phyloP scores from a whole-genome alignment of 2,888 invertebrate genomes.

The Synergus japonicus region DNA sequence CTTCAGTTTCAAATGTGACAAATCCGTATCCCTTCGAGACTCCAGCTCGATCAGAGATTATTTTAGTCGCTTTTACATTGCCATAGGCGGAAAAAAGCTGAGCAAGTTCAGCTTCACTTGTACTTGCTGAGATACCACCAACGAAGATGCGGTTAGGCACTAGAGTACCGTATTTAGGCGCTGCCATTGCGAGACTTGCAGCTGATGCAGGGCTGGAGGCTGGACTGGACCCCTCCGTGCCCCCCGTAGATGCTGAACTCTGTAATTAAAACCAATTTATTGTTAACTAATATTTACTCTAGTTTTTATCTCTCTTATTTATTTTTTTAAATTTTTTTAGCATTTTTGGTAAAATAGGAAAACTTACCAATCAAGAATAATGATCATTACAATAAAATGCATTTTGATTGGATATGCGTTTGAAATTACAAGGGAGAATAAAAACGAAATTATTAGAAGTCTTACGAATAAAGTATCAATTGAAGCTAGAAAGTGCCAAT shows the following conservation, averaged over 20 bases:
- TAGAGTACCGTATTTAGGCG: slow-evolving; percentile 83
- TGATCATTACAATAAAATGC: no score
- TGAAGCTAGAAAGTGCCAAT: no score
- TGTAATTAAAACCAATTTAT: slow-evolving; percentile 45
- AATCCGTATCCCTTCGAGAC: slow-evolving; percentile 96
- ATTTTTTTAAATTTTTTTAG: no score
- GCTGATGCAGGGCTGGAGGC: slow-evolving; percentile 75
- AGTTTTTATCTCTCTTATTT: no score
- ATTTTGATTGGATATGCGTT: no score
- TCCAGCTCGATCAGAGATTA: slow-evolving; percentile 95
- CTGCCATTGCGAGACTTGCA: slow-evolving; percentile 74
- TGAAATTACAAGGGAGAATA: no score
- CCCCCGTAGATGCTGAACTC: slow-evolving; percentile 75
- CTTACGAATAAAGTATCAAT: no score
- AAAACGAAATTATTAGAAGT: no score
- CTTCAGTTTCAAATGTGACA: slow-evolving; percentile 92
- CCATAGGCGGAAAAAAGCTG: slow-evolving; percentile 94
- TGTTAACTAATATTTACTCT: neutral
- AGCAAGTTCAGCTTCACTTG: slow-evolving; percentile 94
- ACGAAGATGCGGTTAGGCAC: slow-evolving; percentile 98
- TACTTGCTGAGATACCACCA: slow-evolving; percentile 95
- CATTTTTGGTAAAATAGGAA: no score
- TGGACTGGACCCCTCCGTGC: slow-evolving; percentile 76
- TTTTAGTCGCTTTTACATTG: slow-evolving; percentile 94
- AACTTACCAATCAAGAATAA: no score